Base-by-base conservation (phyloP, 1,140 invertebrate species). In the Drosophila sproati region DNA sequence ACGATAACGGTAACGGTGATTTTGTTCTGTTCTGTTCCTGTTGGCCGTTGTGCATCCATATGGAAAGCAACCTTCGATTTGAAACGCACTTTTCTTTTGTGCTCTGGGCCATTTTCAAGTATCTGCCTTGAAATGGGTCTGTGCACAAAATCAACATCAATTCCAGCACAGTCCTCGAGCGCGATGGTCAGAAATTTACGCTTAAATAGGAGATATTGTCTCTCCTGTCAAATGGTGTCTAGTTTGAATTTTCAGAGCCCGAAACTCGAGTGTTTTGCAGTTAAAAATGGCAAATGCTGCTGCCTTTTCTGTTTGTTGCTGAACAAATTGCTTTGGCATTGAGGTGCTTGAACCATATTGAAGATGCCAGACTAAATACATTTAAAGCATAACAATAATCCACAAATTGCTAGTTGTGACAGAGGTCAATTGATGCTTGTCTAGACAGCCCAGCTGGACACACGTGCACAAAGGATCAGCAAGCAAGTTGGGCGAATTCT, bases 291-390 rank as follows among this genome's bases (percentile, higher is more conserved):
- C 57, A 70, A 70, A 70, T 70, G 50, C 4, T 28, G 57, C 12
- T 35, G 20, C 51, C 34, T n/a, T 39, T 12, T 10, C 4, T 43
- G 4, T 5, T 43, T 31, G 1, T 34, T 34, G 34, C 4, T 5
- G 2, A 28, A 7, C 67, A 64, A 81, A 77, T 70, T 57, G 55
- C 31, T 48, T 70, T 82, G 79, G 56, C 79, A 82, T 82, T 74
- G 74, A 74, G 48, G 51, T 37, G 50, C 43, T 50, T 71, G 51
- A 56, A 39, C 45, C 31, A 6, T 5, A 4, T 32, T 45, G 10
- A 47, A 60, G 57, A 12, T 48, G 43, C 10, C 70, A 62, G 39
- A 54, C 43, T 31, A 7, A 72, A 52, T 7, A 39, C 62, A 73
- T 45, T 52, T 59, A 37, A 31, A 29, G 37, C 54, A 51, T 57